Evolutionary conservation across 2,113 vertebrate species (phyloP), one percentile per base, ranked within the genome.

Genomic region (Tachycineta bicolor): DNA sequence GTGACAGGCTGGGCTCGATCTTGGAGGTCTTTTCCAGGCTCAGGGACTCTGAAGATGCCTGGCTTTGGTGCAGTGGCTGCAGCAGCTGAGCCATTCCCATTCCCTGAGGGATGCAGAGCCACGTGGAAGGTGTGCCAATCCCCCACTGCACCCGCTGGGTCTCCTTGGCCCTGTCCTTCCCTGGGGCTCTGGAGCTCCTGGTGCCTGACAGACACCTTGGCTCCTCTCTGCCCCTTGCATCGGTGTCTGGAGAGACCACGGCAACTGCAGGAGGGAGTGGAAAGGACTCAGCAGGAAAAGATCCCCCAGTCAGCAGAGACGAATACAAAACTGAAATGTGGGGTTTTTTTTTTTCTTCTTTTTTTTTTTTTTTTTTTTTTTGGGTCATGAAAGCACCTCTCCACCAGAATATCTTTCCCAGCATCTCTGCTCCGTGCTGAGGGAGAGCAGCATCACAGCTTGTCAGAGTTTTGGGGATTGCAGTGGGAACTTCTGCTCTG

Each of bases 141-240:
- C 25, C 10, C 22, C 23, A 9, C 0, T 4, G 25, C 0, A 0
- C 11, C 49, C 0, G 0, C 10, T 2, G 8, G 3, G 5, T 11
- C 18, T 67, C 55, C 52, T 39, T 5, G 17, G 10, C 37, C 44
- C 41, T 0, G 1, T 8, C 23, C 2, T 5, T 52, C 46, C 52
- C 16, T 1, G 26, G 15, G 70, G 29, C 1, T 49, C 2, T 2
- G 12, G 5, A 74, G 43, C 34, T 75, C 47, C 60, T 16, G 37
- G 29, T 44, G 55, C 49, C 33, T 24, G 18, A 5, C 12, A 28
- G 28, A 9, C 39, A 3, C 89, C 17, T 56, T 6, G 79, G 58
- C 44, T 82, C 46, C 65, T 33, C 70, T 56, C 46, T 47, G 39
- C 78, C 65, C 62, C 29, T 5, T 16, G 7, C 67, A 18, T 5